Evolutionary conservation across 2,888 invertebrate genomes (phyloP), one percentile per base, ranked within the genome.

Genomic region (Loripinus fragilis): DNA sequence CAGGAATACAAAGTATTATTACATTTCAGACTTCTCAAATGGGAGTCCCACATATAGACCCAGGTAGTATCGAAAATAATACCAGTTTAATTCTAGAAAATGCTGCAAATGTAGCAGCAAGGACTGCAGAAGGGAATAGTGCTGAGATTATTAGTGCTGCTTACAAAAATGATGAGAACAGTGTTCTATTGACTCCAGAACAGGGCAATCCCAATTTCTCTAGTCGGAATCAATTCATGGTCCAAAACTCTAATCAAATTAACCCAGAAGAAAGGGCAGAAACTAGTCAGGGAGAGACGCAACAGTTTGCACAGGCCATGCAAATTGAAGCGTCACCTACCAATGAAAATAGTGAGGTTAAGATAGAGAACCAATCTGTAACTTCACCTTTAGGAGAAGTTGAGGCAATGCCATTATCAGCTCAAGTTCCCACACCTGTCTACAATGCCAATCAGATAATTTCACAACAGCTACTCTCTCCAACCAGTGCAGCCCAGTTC

Each of bases 1-100:
- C 73, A 41, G 73, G 67, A 20, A 73, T 73, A 41, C 73, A 73
- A 23, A 67, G 42, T 67, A 67, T 73, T 23, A 55, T 66, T 38
- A 66, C 65, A 23, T 38, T 72, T 33, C 28, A 72, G 25, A n/a
- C 66, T 1, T 30, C 60, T 5, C n/a, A 30, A 1, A 17, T 30
- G 5, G 7, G 10, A 23, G 15, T 33, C 12, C 33, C 30, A 20
- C 33, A 33, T 12, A 2, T 15, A 10, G 8, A 33, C 17, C 60
- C 60, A 60, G 20, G 17, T 7, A 1, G 30, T 8, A 60, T 33
- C 30, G 60, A 33, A 33, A 12, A 38, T 38, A 38, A 38, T 12
- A 25, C 5, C 5, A 55, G 55, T 55, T 25, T 28, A 3, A 28
- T 25, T 23, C 23, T 55, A 25, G 28, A 48, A 48, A 48, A 23